phyloP scores from a whole-genome alignment of 1,140 invertebrate genomes.

The Sinonovacula constricta region DNA sequence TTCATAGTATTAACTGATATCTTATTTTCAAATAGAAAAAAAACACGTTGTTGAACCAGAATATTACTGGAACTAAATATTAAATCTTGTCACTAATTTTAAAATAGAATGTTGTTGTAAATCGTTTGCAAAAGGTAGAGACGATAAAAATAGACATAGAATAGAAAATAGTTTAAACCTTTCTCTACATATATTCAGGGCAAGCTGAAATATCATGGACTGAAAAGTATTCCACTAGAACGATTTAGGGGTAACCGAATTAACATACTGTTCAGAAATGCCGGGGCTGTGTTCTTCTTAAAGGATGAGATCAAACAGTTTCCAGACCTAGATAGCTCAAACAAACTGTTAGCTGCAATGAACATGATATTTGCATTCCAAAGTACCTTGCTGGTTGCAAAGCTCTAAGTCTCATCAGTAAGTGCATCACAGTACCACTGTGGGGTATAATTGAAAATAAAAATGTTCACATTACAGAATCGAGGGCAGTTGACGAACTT shows the following conservation, averaged over 20 bases:
- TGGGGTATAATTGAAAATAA: slow-evolving; percentile 4
- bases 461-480: background rate
- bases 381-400: slow-evolving; percentile 11
- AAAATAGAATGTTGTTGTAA: no score
- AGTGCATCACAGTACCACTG: background rate
- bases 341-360: background rate
- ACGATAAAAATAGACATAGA: no score
- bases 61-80: no score
- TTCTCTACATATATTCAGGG: no score
- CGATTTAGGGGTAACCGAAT: slow-evolving; percentile 3
- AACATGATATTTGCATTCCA: slow-evolving; percentile 10
- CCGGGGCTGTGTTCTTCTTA: no score
- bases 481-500: background rate
- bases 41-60: no score
- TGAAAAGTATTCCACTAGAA: background rate
- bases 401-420: slow-evolving; percentile 1
- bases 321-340: background rate
- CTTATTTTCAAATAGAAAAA: no score
- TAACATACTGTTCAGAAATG: slow-evolving; percentile 26
- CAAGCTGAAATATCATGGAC: no score
- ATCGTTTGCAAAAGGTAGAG: no score
- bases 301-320: background rate
- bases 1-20: no score
- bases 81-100: no score
- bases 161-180: no score